A percentile compares a stretch with the other conserved stretches of the same genome.
Evolutionary conservation across 2,113 vertebrate genomes (phyloP).

Genomic region (Cynoglossus semilaevis): DNA sequence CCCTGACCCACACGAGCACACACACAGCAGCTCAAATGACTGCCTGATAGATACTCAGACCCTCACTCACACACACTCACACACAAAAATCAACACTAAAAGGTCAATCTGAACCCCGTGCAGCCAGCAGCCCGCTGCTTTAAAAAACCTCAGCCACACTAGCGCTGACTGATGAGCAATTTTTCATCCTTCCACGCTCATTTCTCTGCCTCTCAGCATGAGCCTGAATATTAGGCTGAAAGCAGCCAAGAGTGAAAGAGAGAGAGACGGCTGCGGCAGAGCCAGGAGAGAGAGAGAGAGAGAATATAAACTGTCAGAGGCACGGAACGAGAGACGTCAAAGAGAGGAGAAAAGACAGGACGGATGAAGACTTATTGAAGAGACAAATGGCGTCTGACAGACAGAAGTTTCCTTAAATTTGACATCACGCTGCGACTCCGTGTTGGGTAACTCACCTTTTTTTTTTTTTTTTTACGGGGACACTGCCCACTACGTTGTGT

Average conservation of each 20-base stretch:
- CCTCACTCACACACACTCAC: conserved; percentile 11
- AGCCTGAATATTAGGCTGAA: conserved; percentile 39
- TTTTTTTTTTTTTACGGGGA: background rate
- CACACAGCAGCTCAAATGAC: background rate
- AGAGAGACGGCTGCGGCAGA: too few species aligned
- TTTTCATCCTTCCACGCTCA: conserved; percentile 40
- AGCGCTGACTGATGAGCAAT: conserved; percentile 61
- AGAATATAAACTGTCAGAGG: conserved; percentile 28
- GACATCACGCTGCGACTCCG: background rate
- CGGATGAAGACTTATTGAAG: background rate
- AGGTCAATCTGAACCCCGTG: conserved; percentile 58
- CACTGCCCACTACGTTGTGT: background rate
- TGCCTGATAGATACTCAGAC: conserved; percentile 23
- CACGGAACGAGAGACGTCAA: conserved; percentile 7
- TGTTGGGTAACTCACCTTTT: background rate
- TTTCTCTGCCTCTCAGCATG: conserved; percentile 47
- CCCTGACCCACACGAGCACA: conserved; percentile 30
- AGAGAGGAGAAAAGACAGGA: background rate
- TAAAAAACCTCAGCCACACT: conserved; percentile 23
- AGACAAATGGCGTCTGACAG: too few species aligned
- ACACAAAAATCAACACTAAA: conserved; percentile 32
- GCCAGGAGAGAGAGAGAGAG: background rate
- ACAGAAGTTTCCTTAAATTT: too few species aligned
- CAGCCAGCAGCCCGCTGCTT: conserved; percentile 23
- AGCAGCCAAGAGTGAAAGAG: conserved; percentile 25